Evolutionary conservation across 2,113 vertebrate species (phyloP).

Genomic region (Ciconia stormi): DNA sequence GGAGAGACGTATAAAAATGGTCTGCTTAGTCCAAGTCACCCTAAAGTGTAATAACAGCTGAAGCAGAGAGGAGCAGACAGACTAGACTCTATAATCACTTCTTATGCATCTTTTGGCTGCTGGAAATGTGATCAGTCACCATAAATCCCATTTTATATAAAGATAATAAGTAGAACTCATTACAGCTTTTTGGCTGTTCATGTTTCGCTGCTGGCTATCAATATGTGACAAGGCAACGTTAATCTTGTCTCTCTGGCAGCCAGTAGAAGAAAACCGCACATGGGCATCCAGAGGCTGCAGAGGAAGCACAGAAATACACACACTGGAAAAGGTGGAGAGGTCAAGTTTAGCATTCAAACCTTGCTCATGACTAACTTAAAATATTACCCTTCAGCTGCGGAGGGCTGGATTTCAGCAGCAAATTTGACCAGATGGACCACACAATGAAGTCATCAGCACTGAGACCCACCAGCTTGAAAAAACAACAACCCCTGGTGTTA

Average conservation of each 20-base stretch:
- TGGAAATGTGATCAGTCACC: constrained; percentile 14
- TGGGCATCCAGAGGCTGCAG: constrained; percentile 29
- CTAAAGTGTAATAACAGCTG: neutral
- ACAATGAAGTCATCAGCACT: constrained; percentile 55
- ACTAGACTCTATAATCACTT: neutral
- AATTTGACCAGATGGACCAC: constrained; percentile 56
- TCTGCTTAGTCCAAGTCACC: neutral
- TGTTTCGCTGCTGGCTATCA: neutral
- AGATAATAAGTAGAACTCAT: neutral
- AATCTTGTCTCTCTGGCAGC: constrained; percentile 5
- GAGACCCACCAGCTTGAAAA: constrained; percentile 58
- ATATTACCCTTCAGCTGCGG: constrained; percentile 43
- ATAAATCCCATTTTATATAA: constrained; percentile 16
- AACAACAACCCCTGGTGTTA: constrained; percentile 50
- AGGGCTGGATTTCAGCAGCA: constrained; percentile 50
- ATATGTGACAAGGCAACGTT: neutral
- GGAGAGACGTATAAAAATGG: neutral
- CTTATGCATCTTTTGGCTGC: neutral
- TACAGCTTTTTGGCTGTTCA: constrained; percentile 33
- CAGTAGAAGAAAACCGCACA: neutral
- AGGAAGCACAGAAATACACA: constrained; percentile 40
- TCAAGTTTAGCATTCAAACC: constrained; percentile 51
- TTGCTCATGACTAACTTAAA: constrained; percentile 42
- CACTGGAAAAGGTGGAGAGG: constrained; percentile 40
- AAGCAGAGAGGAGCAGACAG: neutral